These are phyloP conservation scores for Pelmatolapia mariae DNA, from an alignment of 2,113 vertebrate genomes.

Conservation along the genomic window DNA sequence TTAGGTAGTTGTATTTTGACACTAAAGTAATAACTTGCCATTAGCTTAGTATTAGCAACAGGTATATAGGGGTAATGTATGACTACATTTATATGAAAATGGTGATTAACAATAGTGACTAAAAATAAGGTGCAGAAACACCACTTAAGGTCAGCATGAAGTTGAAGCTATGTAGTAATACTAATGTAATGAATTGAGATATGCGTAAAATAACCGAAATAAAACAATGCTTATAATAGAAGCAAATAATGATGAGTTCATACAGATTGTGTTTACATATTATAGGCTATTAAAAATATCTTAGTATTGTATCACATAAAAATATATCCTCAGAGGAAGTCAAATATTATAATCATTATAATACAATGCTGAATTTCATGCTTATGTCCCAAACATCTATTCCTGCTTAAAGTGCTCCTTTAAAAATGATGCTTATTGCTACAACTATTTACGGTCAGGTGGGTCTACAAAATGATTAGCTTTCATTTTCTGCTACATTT, in stretches of 20 bases:
- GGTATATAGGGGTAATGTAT: neutral
- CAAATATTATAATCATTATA: neutral
- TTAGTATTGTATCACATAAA: neutral
- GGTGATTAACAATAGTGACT: neutral
- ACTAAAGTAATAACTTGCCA: neutral
- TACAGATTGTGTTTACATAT: neutral
- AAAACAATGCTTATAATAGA: neutral
- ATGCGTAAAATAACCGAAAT: neutral
- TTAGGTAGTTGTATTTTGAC: neutral
- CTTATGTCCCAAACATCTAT: neutral
- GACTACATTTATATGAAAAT: neutral
- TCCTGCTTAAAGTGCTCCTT: neutral
- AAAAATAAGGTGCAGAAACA: neutral
- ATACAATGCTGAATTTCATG: neutral
- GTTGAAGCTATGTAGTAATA: neutral
- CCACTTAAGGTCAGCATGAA: neutral
- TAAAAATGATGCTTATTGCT: neutral
- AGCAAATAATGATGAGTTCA: neutral
- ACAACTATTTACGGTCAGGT: neutral
- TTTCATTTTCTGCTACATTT: neutral
- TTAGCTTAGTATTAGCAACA: neutral
- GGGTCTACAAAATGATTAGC: neutral
- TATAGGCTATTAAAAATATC: neutral
- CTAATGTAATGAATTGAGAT: neutral
- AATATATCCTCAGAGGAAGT: neutral